Conservation (phyloP, 2,797 vertebrate species). For the Hypotaenidia philippensis region DNA sequence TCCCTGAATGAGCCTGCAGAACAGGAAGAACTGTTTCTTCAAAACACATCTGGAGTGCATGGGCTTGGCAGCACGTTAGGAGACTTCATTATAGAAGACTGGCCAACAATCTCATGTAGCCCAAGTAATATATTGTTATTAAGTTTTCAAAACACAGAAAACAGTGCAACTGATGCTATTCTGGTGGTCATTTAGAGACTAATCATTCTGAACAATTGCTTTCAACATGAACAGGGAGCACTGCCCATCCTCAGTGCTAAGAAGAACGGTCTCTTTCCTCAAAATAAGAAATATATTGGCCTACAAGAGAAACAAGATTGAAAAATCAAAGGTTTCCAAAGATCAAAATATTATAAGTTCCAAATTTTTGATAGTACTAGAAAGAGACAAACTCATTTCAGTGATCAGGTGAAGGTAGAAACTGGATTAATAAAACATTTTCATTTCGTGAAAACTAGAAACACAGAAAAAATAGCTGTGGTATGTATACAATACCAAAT, state of each 20-base stretch:
- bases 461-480: neutral
- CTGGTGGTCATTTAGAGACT: neutral
- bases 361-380: neutral
- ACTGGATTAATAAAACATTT: neutral
- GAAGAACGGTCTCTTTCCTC: fast-evolving
- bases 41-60: neutral
- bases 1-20: neutral
- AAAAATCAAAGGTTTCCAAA: neutral
- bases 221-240: neutral
- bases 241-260: neutral
- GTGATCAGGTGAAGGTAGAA: neutral
- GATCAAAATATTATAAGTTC: neutral
- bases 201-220: neutral
- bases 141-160: neutral
- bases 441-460: too few relatives aligned
- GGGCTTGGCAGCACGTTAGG: fast-evolving
- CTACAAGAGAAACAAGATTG: neutral
- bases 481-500: neutral
- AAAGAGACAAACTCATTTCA: neutral
- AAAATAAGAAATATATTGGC: neutral
- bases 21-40: neutral
- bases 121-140: neutral
- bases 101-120: neutral
- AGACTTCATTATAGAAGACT: neutral
- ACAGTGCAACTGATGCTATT: neutral